Base-by-base conservation (phyloP, 2,888 invertebrate genomes). In the Protophormia terraenovae region DNA sequence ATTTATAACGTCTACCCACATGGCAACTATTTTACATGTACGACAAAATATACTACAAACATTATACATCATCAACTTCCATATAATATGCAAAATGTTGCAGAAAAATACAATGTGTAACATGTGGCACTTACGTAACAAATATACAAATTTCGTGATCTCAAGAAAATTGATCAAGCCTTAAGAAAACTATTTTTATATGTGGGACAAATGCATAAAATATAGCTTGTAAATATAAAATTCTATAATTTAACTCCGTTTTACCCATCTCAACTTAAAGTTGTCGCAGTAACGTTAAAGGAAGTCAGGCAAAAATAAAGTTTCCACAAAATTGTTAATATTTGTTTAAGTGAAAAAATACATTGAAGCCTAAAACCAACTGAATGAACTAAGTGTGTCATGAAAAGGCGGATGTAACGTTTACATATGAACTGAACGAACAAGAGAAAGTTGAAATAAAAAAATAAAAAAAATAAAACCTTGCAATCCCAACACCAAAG, bases 281-380 rank as follows among this genome's bases (percentile, higher is more conserved):
- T 32, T 67, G n/a, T 7, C 12, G 47, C 69, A 60, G 19, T 6
- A 60, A 50, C 3, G 47, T 22, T 10, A 69, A 50, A 69, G 27
- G 14, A 69, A 50, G 71, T 71, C 50, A 79, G 19, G 27, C 53
- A 10, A 41, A 64, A 76, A 45, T 41, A 72, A 55, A 62, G 14
- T 32, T 64, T 45, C n/a, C 5, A 32, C 53, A 66, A 67, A 73
- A 73, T 58, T 64, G 67, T 78, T 83, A 75, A 79, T 78, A 75
- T 79, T 78, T 78, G 73, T 60, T 83, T 67, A 69, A 73, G 45
- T 58, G 69, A 64, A 69, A 55, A 76, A 73, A 72, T 2, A 50
- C 62, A 79, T 47, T 83, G 73, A 79, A 71, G 55, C 69, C 67
- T 69, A 50, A 73, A 69, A 41, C 58, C 8, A 66, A 50, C n/a